phyloP scores from a whole-genome alignment of 1,140 invertebrate species.

The Drosophila lini region DNA sequence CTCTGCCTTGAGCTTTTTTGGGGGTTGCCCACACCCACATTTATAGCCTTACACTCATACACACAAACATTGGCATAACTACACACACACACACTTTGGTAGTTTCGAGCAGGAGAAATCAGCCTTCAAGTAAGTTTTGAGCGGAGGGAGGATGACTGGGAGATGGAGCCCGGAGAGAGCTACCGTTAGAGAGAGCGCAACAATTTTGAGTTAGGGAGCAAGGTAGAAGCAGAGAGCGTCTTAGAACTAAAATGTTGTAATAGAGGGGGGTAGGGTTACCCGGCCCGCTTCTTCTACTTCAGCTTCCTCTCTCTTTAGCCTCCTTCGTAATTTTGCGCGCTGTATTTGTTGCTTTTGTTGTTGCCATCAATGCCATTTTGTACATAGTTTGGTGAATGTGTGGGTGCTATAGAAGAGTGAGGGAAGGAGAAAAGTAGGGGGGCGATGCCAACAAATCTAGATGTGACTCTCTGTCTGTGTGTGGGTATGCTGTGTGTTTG shows the following conservation, averaged over 20 bases:
- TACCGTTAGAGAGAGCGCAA: conserved; percentile 44
- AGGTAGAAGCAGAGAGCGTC: conserved; percentile 44
- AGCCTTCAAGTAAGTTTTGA: conserved; percentile 62
- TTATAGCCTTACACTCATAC: conserved; percentile 17
- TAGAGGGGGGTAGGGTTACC: conserved; percentile 52
- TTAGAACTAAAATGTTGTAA: conserved; percentile 79
- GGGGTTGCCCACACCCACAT: conserved; percentile 61
- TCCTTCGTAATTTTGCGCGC: conserved; percentile 28
- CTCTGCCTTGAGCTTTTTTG: conserved; percentile 68
- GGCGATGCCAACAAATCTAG: conserved; percentile 64
- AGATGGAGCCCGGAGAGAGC: conserved; percentile 28
- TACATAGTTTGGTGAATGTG: conserved; percentile 60
- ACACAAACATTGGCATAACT: conserved; percentile 47
- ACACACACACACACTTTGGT: conserved; percentile 52
- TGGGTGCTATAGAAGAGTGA: conserved; percentile 38
- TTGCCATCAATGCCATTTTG: conserved; percentile 81
- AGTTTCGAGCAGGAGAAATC: conserved; percentile 54
- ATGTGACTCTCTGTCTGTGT: conserved; percentile 45
- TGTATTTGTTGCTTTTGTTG: conserved; percentile 51
- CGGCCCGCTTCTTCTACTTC: conserved; percentile 22
- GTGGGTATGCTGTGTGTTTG: conserved; percentile 24
- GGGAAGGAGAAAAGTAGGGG: conserved; percentile 6
- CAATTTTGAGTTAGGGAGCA: conserved; percentile 61
- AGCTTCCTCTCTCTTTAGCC: conserved; percentile 6
- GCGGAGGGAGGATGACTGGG: conserved; percentile 38